Evolutionary conservation across 2,888 invertebrate genomes (phyloP), one percentile per base, ranked within the genome.

Genomic region (Hypselothyrea guttata): DNA sequence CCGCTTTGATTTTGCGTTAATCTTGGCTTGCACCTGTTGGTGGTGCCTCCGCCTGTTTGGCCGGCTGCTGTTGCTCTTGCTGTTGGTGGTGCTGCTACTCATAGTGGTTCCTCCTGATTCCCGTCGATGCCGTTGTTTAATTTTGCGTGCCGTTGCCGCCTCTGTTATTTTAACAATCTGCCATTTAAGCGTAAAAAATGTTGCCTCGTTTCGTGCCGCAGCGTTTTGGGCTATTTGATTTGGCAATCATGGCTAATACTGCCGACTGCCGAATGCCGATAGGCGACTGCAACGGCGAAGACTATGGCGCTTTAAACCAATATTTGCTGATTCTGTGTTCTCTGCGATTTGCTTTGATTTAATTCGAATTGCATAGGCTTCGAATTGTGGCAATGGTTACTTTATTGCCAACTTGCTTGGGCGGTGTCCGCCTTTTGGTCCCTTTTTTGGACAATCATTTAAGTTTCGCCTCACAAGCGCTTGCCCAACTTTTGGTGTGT

Each of bases 111-210:
- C 55, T 74, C 55, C 56, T 67, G 44, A 70, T 56, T 63, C 51
- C 54, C 60, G 66, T 58, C 72, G 72, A 72, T 79, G 84, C 78
- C 84, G 78, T 78, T 78, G 84, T 78, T 83, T 83, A 83, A 78
- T 78, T 83, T 78, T 78, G 83, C 83, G 79, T 81, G 79, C 84
- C 84, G 79, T 79, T 81, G 81, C 81, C 81, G 82, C 81, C 81
- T 82, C 81, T 82, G 81, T 82, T 82, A 82, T 82, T 82, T 82
- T 82, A 82, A 82, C 81, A 82, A 82, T 82, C 84, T 84, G 84
- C 84, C 81, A 82, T 82, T 82, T 82, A 82, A 82, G 84, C 84
- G 84, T 82, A 84, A 84, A 84, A 84, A 82, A 82, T 84, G 84
- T 84, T 84, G 84, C 84, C 84, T 84, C 75, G 79, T 81, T 84